Evolutionary conservation across 2,797 vertebrate genomes (phyloP), one percentile per base, ranked within the genome.

Genomic region (Anguilla pacifica): DNA sequence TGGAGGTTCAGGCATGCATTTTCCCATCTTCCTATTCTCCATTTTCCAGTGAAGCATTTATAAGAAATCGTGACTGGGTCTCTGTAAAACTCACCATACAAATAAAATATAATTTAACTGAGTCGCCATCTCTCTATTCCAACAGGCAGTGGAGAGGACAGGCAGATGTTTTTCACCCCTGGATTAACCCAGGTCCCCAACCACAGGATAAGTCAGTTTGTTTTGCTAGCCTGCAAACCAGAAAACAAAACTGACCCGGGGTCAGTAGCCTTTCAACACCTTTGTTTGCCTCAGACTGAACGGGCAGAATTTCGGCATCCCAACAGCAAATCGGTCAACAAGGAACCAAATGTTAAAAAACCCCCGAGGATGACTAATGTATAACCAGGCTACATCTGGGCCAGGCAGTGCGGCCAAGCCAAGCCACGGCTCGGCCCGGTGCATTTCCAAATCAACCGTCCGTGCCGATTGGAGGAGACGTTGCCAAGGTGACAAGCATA

Each of bases 221-320:
- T 19, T 17, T 2, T 61, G 17, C 4, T 61, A 1, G 59, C 17
- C 84, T 85, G 77, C 70, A 2, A 6, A 17, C 17, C 53, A 87
- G 67, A 87, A 43, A 79, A 53, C 72, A 61, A 35, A 53, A 25
- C 2, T 55, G 82, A 55, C 31, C 53, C 59, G 86, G 84, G 70
- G 1, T 84, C 77, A 53, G 43, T 72, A 9, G 6, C 67, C 31
- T 35, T 39, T 74, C 13, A 39, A 35, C 67, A 72, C 59, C 10
- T 13, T 53, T 1, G 9, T 53, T 53, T 53, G 53, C 13, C 53
- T 53, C 53, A 13, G 53, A 13, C 9, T 10, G 53, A 64, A 43
- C 2, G 3, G 39, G 39, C 59, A 64, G 59, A 64, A 64, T 25
- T 64, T 19, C 5, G 19, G 3, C 22, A 70, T 28, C 25, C n/a